These are phyloP conservation scores for Geodia barretti DNA, from an alignment of 37 sponge, comb jelly and placozoan species.

Conservation along the genomic window DNA sequence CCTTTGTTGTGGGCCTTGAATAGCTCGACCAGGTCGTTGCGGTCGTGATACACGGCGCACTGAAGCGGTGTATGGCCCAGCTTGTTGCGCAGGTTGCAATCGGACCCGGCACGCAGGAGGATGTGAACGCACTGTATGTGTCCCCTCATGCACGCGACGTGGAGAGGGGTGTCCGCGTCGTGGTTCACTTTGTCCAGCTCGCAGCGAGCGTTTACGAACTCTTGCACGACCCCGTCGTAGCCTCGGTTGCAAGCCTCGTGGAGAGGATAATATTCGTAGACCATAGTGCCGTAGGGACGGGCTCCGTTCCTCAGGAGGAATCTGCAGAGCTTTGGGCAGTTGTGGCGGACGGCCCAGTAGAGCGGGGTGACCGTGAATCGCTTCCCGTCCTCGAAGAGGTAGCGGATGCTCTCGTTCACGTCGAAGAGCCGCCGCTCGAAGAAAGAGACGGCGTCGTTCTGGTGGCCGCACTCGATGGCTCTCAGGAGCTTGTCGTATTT, in stretches of 20 bases:
- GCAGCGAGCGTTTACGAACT: conserved; percentile 33
- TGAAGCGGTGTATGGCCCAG: conserved; percentile 47
- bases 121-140: conserved; percentile 47
- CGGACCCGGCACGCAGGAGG: conserved; percentile 31
- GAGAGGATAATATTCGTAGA: conserved; percentile 61
- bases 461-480: conserved; percentile 14
- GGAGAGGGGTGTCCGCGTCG: conserved; percentile 57
- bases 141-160: conserved; percentile 61
- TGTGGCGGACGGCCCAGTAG: conserved; percentile 49
- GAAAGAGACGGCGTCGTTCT: conserved; percentile 25
- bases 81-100: conserved; percentile 18
- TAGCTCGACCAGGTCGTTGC: conserved; percentile 22
- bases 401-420: conserved; percentile 38
- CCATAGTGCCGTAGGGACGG: conserved; percentile 30
- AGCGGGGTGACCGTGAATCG: conserved; percentile 55
- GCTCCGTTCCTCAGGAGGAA: conserved; percentile 45
- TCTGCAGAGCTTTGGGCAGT: conserved; percentile 25
- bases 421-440: conserved; percentile 17
- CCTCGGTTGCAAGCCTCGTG: conserved; percentile 63
- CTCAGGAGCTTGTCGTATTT: conserved; percentile 22
- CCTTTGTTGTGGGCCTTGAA: conserved; percentile 31
- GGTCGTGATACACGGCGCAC: conserved; percentile 41
- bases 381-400: conserved; percentile 50
- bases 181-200: conserved; percentile 28
- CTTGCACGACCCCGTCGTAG: conserved; percentile 25